Percentiles rank a stretch among this genome's conserved stretches.
Evolutionary conservation across 2,113 vertebrate genomes (phyloP).

Genomic region (Megaceryle torquata): DNA sequence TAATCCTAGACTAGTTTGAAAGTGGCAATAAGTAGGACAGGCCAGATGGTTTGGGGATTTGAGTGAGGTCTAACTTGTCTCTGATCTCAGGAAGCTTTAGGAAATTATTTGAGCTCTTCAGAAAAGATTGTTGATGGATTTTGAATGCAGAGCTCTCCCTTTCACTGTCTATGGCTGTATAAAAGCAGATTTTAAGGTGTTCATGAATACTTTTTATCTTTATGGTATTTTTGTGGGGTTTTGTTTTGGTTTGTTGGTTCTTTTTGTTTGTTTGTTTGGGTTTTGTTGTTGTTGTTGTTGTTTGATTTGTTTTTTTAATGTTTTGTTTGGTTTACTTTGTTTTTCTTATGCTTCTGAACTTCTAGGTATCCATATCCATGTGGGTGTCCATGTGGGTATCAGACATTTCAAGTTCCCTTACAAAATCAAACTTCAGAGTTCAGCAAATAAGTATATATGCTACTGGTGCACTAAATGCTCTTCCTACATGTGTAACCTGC

Average conservation of each 20-base stretch:
- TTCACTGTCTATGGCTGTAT: neutral
- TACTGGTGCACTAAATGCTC: neutral
- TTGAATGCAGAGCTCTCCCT: neutral
- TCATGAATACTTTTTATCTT: neutral
- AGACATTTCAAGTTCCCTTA: neutral
- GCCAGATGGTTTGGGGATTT: neutral
- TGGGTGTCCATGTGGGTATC: neutral
- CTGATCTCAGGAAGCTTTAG: neutral
- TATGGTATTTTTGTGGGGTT: neutral
- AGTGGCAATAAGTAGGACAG: neutral
- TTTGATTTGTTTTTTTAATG: neutral
- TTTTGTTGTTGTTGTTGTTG: no score
- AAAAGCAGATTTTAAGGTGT: neutral
- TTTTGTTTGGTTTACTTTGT: neutral
- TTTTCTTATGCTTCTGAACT: neutral
- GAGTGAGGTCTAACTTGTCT: neutral
- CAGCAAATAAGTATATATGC: neutral
- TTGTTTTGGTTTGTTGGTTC: no score
- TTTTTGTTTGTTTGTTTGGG: neutral
- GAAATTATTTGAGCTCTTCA: neutral
- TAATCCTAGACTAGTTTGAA: neutral
- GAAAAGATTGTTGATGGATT: neutral
- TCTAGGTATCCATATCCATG: fast-evolving
- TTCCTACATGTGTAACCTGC: neutral
- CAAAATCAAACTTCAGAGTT: neutral